Evolutionary conservation across 2,797 vertebrate species (phyloP), one percentile per base, ranked within the genome.

Genomic region (Gymnoscopelus microlampas): DNA sequence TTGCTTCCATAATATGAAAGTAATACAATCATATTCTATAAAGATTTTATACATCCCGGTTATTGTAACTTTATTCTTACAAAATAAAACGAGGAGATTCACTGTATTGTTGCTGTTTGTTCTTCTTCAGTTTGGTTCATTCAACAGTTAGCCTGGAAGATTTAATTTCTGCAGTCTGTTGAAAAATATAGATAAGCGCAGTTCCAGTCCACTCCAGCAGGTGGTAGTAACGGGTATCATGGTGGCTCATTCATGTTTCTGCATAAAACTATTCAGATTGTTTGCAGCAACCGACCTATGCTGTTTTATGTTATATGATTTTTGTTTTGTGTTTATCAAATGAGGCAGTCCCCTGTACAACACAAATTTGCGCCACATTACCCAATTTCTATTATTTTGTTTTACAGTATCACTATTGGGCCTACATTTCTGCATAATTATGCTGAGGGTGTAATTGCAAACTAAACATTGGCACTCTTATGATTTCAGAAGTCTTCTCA

Each of bases 161-260:
- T 44, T 51, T 51, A 15, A 51, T 15, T 49, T 54, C 3, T 48
- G 2, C 12, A 54, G 59, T 70, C 4, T 68, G 29, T 35, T 72
- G 65, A 57, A 66, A 32, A 29, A 58, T 19, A 19, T 19, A 19
- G 1, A 51, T 4, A 1, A 53, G 2, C 3, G 6, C 5, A 24
- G 53, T 55, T n/a, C 1, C 58, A 39, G 26, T 29, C 24, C n/a
- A 0, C 5, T 71, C 89, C 91, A 79, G 62, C 63, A 90, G 89
- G 73, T 77, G 89, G 89, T 88, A 85, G 84, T 72, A 65, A 15
- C 44, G 15, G 10, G 9, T 44, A 44, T 8, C 39, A 44, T 44
- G 39, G 39, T 44, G 39, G 2, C 8, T 77, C 61, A 73, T 78
- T 81, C 69, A 78, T 58, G 63, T 44, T 76, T 69, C 70, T 26